Evolutionary conservation across 1,140 invertebrate species (phyloP).

Genomic region (Drosophila suzukii): DNA sequence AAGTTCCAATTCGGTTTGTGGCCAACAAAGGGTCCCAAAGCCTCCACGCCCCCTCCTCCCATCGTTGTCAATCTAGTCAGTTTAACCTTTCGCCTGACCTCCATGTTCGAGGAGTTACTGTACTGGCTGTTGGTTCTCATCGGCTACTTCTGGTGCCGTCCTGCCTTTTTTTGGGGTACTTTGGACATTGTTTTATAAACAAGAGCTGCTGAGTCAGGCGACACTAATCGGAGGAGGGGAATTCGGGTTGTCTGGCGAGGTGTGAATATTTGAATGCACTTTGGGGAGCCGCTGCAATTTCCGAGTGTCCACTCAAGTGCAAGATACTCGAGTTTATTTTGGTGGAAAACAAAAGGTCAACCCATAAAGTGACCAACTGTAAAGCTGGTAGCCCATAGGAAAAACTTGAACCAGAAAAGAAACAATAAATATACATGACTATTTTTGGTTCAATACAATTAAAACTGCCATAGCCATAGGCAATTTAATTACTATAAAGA

Average conservation of each 20-base stretch:
- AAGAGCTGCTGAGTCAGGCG: constrained; percentile 4
- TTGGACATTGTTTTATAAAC: constrained; percentile 19
- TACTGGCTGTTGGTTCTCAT: constrained; percentile 20
- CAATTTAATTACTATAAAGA: no score
- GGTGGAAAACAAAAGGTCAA: neutral
- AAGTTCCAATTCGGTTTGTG: constrained; percentile 31
- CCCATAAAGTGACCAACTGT: neutral
- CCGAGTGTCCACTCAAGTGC: constrained; percentile 22
- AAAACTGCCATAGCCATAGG: no score
- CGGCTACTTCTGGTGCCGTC: constrained; percentile 10
- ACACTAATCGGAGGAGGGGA: constrained; percentile 2
- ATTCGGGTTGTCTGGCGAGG: constrained; percentile 19
- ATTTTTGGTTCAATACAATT: no score
- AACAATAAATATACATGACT: neutral
- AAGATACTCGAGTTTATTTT: neutral
- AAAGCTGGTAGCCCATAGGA: neutral
- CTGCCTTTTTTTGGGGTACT: neutral
- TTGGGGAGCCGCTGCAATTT: neutral
- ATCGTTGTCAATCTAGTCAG: constrained; percentile 75
- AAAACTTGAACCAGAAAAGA: neutral
- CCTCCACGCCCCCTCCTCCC: constrained; percentile 19
- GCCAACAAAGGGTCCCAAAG: constrained; percentile 41
- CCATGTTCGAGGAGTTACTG: constrained; percentile 45
- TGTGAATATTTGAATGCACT: constrained; percentile 40
- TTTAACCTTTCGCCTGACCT: constrained; percentile 79